Base-by-base conservation (phyloP, 2,888 invertebrate species). In the Microctonus hyperodae region DNA sequence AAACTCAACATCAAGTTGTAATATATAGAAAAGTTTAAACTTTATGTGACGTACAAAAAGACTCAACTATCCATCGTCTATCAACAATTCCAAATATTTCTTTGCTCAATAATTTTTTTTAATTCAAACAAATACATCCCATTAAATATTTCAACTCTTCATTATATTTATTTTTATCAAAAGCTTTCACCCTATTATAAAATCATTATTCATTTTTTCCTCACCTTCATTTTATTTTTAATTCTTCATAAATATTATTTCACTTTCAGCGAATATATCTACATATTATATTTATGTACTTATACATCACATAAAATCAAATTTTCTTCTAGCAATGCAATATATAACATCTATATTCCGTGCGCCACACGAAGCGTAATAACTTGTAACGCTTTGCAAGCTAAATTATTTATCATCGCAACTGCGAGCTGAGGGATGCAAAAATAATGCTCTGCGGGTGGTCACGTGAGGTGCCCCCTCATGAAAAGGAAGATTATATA, bases 321-420 rank as follows among this genome's bases (percentile, higher is more conserved):
- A 44, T 16, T n/a, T 20, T n/a, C 44, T 7, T 44, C 16, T 1
- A 44, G 7, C 16, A 16, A 44, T 20, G 44, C 44, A 16, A 44
- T 44, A 16, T 20, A 16, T n/a, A 16, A 2, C 7, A 28, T 55
- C 31, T 28, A n/a, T 16, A 31, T 31, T 31, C n/a, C n/a, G 9
- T 10, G 59, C 28, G 20, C 37, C 23, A 35, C 55, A 37, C 59
- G 55, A 70, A 64, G 67, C 68, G 74, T 74, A 76, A 78, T 76
- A 75, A 77, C 73, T 76, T 68, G 72, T 69, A 73, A 74, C 74
- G 75, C 71, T 77, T 72, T 72, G 72, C 65, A 68, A 65, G 67
- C 70, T 76, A 78, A 76, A 78, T 78, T 76, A 77, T 78, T 78
- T 78, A 78, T 76, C 71, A 73, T 74, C 70, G 70, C 65, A 69